Conservation (phyloP, 2,797 vertebrate species). For the Columba guinea region DNA sequence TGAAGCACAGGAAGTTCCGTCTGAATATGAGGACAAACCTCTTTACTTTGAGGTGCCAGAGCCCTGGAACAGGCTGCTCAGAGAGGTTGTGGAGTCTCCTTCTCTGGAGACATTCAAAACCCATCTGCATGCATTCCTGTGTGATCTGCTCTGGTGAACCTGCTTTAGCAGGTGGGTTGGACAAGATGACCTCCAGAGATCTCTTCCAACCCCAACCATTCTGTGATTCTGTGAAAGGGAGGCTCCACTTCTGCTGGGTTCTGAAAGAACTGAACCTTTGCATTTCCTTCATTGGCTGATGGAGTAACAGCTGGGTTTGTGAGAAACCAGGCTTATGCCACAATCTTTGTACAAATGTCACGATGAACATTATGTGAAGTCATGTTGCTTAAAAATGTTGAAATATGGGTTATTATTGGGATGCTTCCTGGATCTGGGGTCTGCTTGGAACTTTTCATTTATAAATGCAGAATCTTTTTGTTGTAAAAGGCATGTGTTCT, state of each 20-base stretch:
- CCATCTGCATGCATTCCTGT: no score
- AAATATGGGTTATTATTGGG: not conserved
- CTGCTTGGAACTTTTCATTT: accelerated
- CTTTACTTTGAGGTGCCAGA: no score
- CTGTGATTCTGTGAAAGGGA: no score
- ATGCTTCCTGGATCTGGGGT: not conserved
- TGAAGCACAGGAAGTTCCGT: no score
- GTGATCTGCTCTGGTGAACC: no score
- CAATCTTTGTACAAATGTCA: accelerated
- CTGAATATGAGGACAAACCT: no score
- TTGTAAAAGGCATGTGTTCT: accelerated
- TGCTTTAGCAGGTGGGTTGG: no score
- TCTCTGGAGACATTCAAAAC: no score
- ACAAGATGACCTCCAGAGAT: no score
- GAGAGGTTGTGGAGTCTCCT: no score
- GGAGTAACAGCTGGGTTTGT: not conserved
- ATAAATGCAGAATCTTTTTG: not conserved
- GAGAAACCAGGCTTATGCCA: accelerated
- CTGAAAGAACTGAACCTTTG: accelerated
- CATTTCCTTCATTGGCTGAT: not conserved
- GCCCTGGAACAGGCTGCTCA: no score
- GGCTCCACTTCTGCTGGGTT: accelerated
- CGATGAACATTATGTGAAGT: not conserved
- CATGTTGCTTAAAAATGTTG: not conserved
- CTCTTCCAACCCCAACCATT: no score